Evolutionary conservation across 1,140 invertebrate species (phyloP), one percentile per base, ranked within the genome.

Genomic region (Drosophila sechellia): DNA sequence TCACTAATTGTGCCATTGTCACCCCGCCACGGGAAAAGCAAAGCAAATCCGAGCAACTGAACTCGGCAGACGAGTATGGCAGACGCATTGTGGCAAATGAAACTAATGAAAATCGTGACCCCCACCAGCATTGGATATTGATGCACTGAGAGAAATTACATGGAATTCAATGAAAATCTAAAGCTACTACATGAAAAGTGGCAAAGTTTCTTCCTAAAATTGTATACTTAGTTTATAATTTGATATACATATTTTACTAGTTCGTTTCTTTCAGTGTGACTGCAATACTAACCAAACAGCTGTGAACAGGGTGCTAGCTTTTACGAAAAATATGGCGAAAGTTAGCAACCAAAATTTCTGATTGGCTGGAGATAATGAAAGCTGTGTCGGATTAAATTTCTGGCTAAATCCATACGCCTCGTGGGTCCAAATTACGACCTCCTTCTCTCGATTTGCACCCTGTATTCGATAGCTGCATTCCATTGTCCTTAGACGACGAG

Each of bases 81-180:
- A 53, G 52, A 69, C 53, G 35, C 77, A 72, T 57, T 81, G 58
- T 43, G 46, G 57, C 63, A 77, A 86, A 76, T 79, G 68, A 72
- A 84, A 90, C 85, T 91, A 91, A 91, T 91, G 90, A 91, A 90
- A 91, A 90, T 91, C 90, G 90, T 91, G 90, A 91, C 85, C 79
- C n/a, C 66, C 31, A 8, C 76, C 12, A 4, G 69, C 69, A 69
- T 43, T 39, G 56, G 43, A 72, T 53, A 64, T 63, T 0, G 4
- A 4, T 22, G 31, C 60, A 68, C 64, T 68, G 60, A 12, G 15
- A 8, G 0, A 46, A 52, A 31, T 34, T n/a, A 0, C 12, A 12
- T 12, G 35, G 12, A 3, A 3, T 13, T 3, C 31, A 10, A 0
- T 3, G 6, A 8, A 2, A 10, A 31, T 31, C 31, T 8, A 8